A percentile compares a stretch with the other conserved stretches of the same genome.
These are phyloP conservation scores for Atherinosoma microstoma DNA, from an alignment of 2,797 vertebrate species.

Conservation along the genomic window DNA sequence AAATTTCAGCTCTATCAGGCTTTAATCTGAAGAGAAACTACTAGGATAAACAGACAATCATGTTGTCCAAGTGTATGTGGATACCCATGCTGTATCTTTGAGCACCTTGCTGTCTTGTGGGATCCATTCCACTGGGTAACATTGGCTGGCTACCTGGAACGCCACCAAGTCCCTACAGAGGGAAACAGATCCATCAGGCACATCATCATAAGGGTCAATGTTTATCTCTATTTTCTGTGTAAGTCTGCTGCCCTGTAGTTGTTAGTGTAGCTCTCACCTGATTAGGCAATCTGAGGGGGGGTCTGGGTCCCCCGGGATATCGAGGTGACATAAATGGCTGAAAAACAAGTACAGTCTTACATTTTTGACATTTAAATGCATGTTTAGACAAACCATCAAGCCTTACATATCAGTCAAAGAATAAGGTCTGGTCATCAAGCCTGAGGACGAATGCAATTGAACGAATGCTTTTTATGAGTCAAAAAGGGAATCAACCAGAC, in stretches of 20 bases:
- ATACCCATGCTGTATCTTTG: neutral
- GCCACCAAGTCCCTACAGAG: slow-evolving; percentile 90
- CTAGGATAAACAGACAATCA: neutral
- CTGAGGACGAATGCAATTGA: too few species aligned
- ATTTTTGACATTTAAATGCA: neutral
- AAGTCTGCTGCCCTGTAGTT: slow-evolving; percentile 27
- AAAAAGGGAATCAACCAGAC: slow-evolving; percentile 30
- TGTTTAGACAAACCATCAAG: neutral
- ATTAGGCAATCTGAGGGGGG: slow-evolving; percentile 95
- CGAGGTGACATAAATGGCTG: slow-evolving; percentile 99
- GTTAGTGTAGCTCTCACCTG: slow-evolving; percentile 84
- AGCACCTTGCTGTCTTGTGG: slow-evolving; percentile 95
- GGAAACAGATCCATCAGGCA: slow-evolving; percentile 33
- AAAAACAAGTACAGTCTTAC: slow-evolving; percentile 17
- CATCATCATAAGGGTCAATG: slow-evolving; percentile 7
- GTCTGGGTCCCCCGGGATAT: slow-evolving; percentile 95
- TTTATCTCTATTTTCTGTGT: neutral
- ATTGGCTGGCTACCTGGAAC: slow-evolving; percentile 94
- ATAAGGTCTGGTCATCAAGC: neutral
- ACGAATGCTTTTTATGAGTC: neutral
- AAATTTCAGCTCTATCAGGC: neutral
- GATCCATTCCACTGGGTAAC: slow-evolving; percentile 96
- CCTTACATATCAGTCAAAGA: neutral
- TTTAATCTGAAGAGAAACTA: neutral
- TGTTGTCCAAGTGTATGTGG: neutral